phyloP scores from a whole-genome alignment of 92 coral and sea anemone genomes.

The Zoanthus sansibaricus region DNA sequence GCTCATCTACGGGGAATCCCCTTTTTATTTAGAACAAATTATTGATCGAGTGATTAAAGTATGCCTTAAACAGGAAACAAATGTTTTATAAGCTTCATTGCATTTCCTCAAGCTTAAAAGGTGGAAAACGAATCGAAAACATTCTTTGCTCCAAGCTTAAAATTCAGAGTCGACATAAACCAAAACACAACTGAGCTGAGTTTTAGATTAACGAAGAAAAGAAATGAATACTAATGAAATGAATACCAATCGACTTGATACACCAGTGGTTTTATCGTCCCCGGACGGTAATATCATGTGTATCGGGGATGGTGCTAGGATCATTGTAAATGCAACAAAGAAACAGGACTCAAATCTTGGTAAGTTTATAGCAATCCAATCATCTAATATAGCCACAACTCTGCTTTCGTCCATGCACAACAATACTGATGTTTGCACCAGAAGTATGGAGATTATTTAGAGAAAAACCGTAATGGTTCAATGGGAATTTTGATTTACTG shows the following conservation, averaged over 20 bases:
- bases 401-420: no score
- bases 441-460: no score
- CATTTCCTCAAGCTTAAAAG: neutral
- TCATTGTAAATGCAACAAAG: neutral
- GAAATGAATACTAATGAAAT: neutral
- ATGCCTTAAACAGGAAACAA: neutral
- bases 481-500: no score
- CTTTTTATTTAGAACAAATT: no score
- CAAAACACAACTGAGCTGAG: neutral
- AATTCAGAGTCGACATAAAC: neutral
- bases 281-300: conserved; percentile 17
- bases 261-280: neutral
- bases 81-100: neutral
- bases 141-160: neutral
- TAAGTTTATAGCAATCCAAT: neutral
- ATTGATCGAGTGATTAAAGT: no score
- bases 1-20: no score
- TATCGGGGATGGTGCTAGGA: conserved; percentile 38
- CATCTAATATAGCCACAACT: no score
- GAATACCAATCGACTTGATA: neutral
- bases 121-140: neutral
- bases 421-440: no score
- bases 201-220: neutral
- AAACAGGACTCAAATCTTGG: neutral
- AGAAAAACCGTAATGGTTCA: no score